Base-by-base conservation (phyloP, 30 jellyfish, hydroid and myxozoan species). In the Cassiopea andromeda region DNA sequence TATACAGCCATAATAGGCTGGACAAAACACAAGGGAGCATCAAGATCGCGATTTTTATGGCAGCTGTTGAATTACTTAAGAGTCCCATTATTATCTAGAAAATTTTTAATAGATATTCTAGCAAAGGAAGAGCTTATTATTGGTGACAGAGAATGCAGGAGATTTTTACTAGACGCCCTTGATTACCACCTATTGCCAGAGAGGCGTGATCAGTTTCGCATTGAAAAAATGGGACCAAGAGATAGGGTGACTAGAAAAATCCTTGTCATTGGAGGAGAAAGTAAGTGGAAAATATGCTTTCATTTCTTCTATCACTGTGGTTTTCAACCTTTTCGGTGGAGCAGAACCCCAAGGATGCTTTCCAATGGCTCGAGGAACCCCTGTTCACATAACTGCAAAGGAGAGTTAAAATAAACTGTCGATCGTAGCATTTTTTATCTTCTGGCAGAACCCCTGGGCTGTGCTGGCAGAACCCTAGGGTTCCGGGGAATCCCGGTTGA, bases 181-280 rank as follows among this genome's bases (percentile, higher is more conserved):
- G 97, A 94, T 64, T 87, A 90, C 67, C 97, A 94, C 48, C 82
- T 94, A 43, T 67, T 94, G 67, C 98, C 98, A 18, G 98, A 94
- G 78, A 85, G 98, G 71, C 77, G 94, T 50, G 89, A 77, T 19
- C 90, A 82, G 78, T 38, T 14, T 75, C 48, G 73, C 61, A 57
- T 48, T 69, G 54, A 27, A 9, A 68, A 67, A 77, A 59, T 48
- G 13, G 80, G 87, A 1, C 93, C 97, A 2, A 74, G 97, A 57
- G 93, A 83, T 71, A 48, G 78, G 16, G 88, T 83, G 9, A 78
- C 90, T 19, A 74, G 90, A 48, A 91, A 93, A 18, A 72, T 96
- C 38, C 70, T 91, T 59, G 96, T 96, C 38, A 81, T 97, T 17
- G 99, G 99, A 9, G 99, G 99, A 48, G 97, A 96, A 70, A 97